Conservation (phyloP, 2,113 vertebrate genomes). For the Hoplias malabaricus region DNA sequence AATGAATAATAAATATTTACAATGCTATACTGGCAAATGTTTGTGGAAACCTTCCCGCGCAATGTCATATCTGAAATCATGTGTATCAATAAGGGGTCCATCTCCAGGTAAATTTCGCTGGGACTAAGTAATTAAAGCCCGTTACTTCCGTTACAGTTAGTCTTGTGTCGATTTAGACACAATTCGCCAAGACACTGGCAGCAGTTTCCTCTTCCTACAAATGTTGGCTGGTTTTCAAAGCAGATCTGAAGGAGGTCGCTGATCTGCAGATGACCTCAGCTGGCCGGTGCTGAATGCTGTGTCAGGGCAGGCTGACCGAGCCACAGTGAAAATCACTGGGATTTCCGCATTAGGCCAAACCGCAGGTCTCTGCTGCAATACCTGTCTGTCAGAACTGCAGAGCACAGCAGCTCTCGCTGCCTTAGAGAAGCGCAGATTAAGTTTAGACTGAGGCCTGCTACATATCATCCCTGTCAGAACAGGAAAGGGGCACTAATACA, state of each 20-base stretch:
- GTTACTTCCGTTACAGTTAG: too few relatives aligned
- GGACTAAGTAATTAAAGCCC: too few relatives aligned
- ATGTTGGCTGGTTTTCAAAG: not conserved
- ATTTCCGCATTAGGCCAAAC: constrained; percentile 13
- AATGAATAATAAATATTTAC: too few relatives aligned
- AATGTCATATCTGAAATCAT: too few relatives aligned
- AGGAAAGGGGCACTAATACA: not conserved
- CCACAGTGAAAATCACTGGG: not conserved
- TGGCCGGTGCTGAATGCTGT: not conserved
- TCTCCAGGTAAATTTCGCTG: too few relatives aligned
- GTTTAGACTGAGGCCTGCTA: not conserved
- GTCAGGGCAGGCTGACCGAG: not conserved
- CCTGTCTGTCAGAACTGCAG: not conserved
- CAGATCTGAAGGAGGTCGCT: not conserved
- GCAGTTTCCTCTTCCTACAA: not conserved
- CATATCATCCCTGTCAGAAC: too few relatives aligned
- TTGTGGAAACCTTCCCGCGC: too few relatives aligned
- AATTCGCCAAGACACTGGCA: not conserved
- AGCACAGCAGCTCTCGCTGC: not conserved
- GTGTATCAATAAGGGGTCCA: too few relatives aligned
- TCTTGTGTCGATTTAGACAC: not conserved
- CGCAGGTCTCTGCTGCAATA: constrained; percentile 6
- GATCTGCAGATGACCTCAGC: constrained; percentile 3
- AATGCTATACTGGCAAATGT: too few relatives aligned
- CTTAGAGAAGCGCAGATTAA: not conserved